Evolutionary conservation across 2,113 vertebrate genomes (phyloP).

Genomic region (Lota lota): DNA sequence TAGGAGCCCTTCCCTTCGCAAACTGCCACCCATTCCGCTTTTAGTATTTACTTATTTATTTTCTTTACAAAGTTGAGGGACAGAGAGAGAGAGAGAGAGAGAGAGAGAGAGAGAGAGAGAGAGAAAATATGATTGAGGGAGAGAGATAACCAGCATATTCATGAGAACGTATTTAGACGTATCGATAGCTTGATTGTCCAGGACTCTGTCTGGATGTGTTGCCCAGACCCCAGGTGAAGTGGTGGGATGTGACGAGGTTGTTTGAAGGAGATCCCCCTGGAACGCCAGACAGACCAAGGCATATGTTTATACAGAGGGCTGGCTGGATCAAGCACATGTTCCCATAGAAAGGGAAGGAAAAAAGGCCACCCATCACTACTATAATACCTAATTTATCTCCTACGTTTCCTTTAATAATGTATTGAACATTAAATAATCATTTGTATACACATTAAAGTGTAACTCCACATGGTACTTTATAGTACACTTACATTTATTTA

Average conservation of each 20-base stretch:
- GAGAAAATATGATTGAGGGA: constrained; percentile 17
- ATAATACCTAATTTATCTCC: no score
- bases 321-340: constrained; percentile 24
- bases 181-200: constrained; percentile 43
- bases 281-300: constrained; percentile 37
- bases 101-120: constrained; percentile 3
- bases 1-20: constrained; percentile 53
- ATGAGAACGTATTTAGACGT: constrained; percentile 65
- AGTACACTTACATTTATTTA: no score
- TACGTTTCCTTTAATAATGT: no score
- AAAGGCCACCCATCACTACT: constrained; percentile 19
- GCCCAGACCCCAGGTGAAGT: constrained; percentile 51
- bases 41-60: no score
- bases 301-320: constrained; percentile 39
- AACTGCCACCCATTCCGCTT: constrained; percentile 50
- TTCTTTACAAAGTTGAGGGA: no score
- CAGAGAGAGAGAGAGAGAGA: no score
- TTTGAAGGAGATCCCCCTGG: constrained; percentile 18
- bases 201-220: constrained; percentile 23
- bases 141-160: constrained; percentile 39
- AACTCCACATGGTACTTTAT: no score
- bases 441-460: no score
- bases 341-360: constrained; percentile 13
- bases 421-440: no score
- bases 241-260: constrained; percentile 28